Evolutionary conservation across 2,888 invertebrate genomes (phyloP).

Genomic region (Latrodectus elegans): DNA sequence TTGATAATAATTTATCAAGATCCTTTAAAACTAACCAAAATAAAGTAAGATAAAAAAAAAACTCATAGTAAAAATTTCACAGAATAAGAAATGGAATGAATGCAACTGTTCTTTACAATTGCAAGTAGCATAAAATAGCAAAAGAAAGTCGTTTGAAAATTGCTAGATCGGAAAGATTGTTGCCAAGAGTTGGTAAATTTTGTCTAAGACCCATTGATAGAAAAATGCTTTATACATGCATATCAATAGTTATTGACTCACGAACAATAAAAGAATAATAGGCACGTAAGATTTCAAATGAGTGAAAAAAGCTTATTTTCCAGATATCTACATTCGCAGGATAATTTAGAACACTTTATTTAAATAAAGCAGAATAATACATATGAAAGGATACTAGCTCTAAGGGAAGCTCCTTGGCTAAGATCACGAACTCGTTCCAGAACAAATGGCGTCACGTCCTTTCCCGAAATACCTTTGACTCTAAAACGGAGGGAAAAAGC

Average conservation of each 20-base stretch:
- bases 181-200: too few species aligned
- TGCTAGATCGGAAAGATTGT: too few species aligned
- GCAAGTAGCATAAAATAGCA: too few species aligned
- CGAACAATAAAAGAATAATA: neutral
- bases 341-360: neutral
- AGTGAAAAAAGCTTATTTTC: too few species aligned
- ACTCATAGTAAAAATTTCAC: too few species aligned
- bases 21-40: too few species aligned
- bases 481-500: slow-evolving; percentile 7
- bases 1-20: too few species aligned
- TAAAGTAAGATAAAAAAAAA: too few species aligned
- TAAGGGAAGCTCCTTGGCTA: slow-evolving; percentile 88
- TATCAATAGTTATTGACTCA: neutral
- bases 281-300: neutral
- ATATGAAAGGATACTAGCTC: slow-evolving; percentile 82
- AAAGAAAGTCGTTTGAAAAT: too few species aligned
- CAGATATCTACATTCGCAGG: neutral
- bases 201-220: too few species aligned
- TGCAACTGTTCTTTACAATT: too few species aligned
- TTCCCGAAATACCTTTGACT: slow-evolving; percentile 80
- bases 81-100: too few species aligned
- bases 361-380: neutral
- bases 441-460: slow-evolving; percentile 94
- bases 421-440: slow-evolving; percentile 84
- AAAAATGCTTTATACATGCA: neutral